Evolutionary conservation across 2,888 invertebrate species (phyloP), one percentile per base, ranked within the genome.

Genomic region (Eutolmus rufibarbis): DNA sequence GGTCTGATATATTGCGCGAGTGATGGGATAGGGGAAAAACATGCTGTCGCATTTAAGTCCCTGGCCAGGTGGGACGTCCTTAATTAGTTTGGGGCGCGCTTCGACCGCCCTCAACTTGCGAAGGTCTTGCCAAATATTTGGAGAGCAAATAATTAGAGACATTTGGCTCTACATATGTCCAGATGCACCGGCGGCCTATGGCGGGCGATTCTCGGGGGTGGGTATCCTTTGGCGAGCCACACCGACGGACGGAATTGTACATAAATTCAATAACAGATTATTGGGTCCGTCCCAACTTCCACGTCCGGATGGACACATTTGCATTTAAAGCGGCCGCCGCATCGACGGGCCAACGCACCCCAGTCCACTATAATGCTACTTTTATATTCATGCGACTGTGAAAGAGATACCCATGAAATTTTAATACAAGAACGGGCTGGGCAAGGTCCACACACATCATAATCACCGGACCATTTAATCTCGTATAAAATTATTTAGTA

Each of bases 401-500:
- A 51, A 51, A 56, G 56, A 51, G 56, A 81, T 51, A 46, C 56
- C 81, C 56, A 81, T 81, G 81, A 81, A 81, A 81, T 37, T 78
- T 46, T 78, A 66, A 84, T 84, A 46, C 66, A 46, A 4, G 66
- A 1, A 84, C 19, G 23, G 14, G 4, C 66, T 19, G 14, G 37
- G 66, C 56, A 51, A 34, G 23, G 43, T 82, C 57, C n/a, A 34
- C 84, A 84, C 84, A 84, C 84, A 40, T 84, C 84, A 87, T 84
- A 88, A 87, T 87, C 84, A 88, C 86, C 51, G 84, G 88, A 88
- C 77, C 88, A 87, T 88, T 86, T 87, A 88, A 87, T 88, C 88
- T 86, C 84, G 84, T 86, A 87, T 87, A 82, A 88, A 88, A 88
- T 86, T 84, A 87, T 88, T 87, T 88, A 84, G 74, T 88, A 76